Conservation (phyloP, 2,797 vertebrate species). For the Pangasius djambal region DNA sequence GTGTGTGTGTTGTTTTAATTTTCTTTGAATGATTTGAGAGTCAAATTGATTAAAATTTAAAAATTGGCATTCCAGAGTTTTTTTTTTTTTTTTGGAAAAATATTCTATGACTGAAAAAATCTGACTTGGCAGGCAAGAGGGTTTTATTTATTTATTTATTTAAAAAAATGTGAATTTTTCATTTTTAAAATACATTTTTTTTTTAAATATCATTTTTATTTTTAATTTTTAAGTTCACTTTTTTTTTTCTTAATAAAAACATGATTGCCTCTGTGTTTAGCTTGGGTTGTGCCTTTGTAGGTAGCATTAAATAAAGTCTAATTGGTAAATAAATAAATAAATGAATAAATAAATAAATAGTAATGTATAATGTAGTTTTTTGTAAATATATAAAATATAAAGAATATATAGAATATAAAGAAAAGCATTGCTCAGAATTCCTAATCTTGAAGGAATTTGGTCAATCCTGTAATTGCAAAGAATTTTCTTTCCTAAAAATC, state of each 20-base stretch:
- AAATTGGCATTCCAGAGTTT: neutral
- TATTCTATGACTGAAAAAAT: neutral
- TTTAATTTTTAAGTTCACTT: too few species aligned
- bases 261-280: neutral
- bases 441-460: neutral
- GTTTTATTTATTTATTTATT: too few species aligned
- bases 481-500: neutral
- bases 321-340: neutral
- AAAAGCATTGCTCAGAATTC: neutral
- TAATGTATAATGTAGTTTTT: too few species aligned
- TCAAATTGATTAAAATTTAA: neutral
- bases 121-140: too few species aligned
- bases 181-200: too few species aligned
- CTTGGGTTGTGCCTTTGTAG: neutral
- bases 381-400: neutral
- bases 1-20: neutral
- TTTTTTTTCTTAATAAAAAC: neutral
- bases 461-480: neutral
- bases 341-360: neutral
- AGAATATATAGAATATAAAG: too few species aligned
- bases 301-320: neutral
- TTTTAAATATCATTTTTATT: neutral
- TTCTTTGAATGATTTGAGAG: neutral
- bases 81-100: neutral
- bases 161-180: neutral